Evolutionary conservation across 2,888 invertebrate species (phyloP).

Genomic region (Cephonodes hylas): DNA sequence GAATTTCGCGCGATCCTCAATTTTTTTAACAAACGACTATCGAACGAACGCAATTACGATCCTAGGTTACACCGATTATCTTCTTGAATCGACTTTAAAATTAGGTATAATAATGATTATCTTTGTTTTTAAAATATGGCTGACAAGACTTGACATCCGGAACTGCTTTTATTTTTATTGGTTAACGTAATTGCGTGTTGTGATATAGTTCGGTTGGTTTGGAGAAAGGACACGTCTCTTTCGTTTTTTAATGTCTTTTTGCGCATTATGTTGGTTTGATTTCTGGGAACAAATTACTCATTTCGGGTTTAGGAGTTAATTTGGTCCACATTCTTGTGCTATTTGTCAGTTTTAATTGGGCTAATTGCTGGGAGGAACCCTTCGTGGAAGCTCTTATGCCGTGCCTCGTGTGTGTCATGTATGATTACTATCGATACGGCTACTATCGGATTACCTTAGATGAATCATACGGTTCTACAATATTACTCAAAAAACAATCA

Average conservation of each 20-base stretch:
- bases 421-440: not conserved
- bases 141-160: conserved; percentile 66
- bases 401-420: conserved; percentile 16
- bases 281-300: conserved; percentile 37
- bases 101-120: conserved; percentile 75
- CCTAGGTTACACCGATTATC: conserved; percentile 66
- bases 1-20: not conserved
- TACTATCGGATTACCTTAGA: not conserved
- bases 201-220: conserved; percentile 14
- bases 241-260: conserved; percentile 38
- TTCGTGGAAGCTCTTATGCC: conserved; percentile 53
- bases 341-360: conserved; percentile 58
- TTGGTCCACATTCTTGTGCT: conserved; percentile 39
- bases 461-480: not conserved
- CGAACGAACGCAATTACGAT: conserved; percentile 49
- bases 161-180: conserved; percentile 56
- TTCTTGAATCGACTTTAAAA: conserved; percentile 69
- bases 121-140: conserved; percentile 70
- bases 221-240: conserved; percentile 36
- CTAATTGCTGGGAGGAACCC: conserved; percentile 64
- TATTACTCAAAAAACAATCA: not conserved
- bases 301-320: conserved; percentile 37
- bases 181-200: conserved; percentile 44
- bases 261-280: conserved; percentile 25
- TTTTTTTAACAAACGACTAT: conserved; percentile 36